Percentiles rank a stretch among this genome's conserved stretches.
Evolutionary conservation across 2,113 vertebrate species (phyloP).

Genomic region (Illadopsis cleaveri): DNA sequence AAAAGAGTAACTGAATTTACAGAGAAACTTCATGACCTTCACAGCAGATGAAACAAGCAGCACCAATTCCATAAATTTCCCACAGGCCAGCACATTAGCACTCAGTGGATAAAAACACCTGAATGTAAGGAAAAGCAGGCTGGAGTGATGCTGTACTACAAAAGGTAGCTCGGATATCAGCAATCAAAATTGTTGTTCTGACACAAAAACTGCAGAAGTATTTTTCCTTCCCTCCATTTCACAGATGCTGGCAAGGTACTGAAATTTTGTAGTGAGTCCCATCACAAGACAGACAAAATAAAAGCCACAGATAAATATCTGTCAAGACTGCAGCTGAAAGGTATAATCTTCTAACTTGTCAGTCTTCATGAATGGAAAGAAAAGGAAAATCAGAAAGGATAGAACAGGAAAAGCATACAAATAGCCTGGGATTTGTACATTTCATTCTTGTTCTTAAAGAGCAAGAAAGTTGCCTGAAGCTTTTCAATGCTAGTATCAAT

Average conservation of each 20-base stretch:
- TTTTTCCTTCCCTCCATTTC: background rate
- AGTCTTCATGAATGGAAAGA: background rate
- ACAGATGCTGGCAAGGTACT: background rate
- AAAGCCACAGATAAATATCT: slow-evolving; percentile 8
- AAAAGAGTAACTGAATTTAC: background rate
- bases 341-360: slow-evolving; percentile 11
- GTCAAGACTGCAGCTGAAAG: background rate
- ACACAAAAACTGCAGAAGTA: background rate
- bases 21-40: background rate
- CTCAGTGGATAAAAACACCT: background rate
- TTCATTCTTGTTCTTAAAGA: background rate
- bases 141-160: background rate
- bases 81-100: background rate
- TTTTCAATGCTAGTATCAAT: background rate
- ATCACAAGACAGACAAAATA: slow-evolving; percentile 2
- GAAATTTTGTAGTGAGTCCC: background rate
- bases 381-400: background rate
- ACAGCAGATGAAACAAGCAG: background rate
- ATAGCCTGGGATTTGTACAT: background rate
- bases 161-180: background rate
- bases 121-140: background rate
- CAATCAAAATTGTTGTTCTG: background rate
- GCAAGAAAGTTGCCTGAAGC: background rate
- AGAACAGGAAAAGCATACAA: background rate
- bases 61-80: background rate